Evolutionary conservation across 1,140 invertebrate species (phyloP).

Genomic region (Melitaea cinxia): DNA sequence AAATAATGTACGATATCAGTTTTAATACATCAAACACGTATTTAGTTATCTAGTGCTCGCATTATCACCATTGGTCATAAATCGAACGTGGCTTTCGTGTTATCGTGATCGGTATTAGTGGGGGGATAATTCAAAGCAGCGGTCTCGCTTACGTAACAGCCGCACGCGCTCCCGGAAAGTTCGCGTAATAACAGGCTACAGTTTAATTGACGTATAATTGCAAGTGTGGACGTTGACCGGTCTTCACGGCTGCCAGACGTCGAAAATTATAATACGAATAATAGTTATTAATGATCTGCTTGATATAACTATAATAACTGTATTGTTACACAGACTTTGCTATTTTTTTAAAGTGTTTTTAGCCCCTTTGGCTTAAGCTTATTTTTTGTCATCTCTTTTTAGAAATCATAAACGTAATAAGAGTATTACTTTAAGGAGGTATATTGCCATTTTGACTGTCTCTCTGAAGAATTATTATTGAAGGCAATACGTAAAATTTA

Average conservation of each 20-base stretch:
- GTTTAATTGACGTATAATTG: conserved; percentile 57
- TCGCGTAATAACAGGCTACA: conserved; percentile 52
- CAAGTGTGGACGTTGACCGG: conserved; percentile 24
- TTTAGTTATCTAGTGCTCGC: conserved; percentile 42
- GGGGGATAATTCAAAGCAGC: conserved; percentile 58
- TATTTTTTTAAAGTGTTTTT: too few species aligned
- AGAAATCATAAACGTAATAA: too few species aligned
- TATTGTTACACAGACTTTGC: too few species aligned
- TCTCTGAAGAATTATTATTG: too few species aligned
- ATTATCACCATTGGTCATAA: conserved; percentile 59
- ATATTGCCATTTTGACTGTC: too few species aligned
- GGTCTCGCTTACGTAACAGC: conserved; percentile 54
- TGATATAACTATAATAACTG: too few species aligned
- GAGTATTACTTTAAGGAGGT: too few species aligned
- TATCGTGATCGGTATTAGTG: conserved; percentile 65
- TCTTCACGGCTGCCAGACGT: conserved; percentile 20
- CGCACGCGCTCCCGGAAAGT: conserved; percentile 59
- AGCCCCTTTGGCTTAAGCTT: too few species aligned
- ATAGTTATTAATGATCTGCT: not conserved
- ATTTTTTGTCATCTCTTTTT: too few species aligned
- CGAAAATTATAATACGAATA: conserved; percentile 10
- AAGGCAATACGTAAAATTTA: too few species aligned
- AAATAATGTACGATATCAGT: conserved; percentile 10
- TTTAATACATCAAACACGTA: conserved; percentile 30
- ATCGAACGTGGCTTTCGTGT: conserved; percentile 53